phyloP scores from a whole-genome alignment of 2,797 vertebrate genomes.

The Sarcophilus harrisii region DNA sequence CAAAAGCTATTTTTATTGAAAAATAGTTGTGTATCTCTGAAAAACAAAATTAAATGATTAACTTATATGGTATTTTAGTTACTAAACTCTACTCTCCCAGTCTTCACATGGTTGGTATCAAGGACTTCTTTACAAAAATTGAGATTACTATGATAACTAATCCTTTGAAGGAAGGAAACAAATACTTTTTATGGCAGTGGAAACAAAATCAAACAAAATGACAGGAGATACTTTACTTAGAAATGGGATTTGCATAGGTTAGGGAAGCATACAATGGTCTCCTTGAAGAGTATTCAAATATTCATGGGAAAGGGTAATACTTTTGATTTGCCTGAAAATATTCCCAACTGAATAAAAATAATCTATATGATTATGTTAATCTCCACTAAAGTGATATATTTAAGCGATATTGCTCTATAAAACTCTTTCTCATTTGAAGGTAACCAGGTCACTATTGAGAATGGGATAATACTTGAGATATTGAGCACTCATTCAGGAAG shows the following conservation, averaged over 20 bases:
- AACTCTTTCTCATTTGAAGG: slow-evolving; percentile 23
- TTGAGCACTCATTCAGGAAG: background rate
- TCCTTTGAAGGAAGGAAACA: slow-evolving; percentile 67
- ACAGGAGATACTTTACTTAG: slow-evolving; percentile 51
- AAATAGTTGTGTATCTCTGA: slow-evolving; percentile 15
- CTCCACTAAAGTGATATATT: background rate
- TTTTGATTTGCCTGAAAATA: slow-evolving; percentile 47
- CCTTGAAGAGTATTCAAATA: slow-evolving; percentile 27
- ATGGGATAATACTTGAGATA: background rate
- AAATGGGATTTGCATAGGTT: slow-evolving; percentile 54
- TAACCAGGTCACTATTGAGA: background rate
- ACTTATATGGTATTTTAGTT: slow-evolving; percentile 60
- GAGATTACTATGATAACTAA: slow-evolving; percentile 62
- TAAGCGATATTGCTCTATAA: slow-evolving; percentile 26
- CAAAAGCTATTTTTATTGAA: slow-evolving; percentile 15
- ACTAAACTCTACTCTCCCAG: slow-evolving; percentile 40
- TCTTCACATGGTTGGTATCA: slow-evolving; percentile 46
- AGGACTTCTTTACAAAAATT: slow-evolving; percentile 50
- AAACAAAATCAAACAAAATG: slow-evolving; percentile 11
- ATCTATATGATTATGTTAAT: background rate
- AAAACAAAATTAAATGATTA: slow-evolving; percentile 12
- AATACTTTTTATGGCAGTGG: slow-evolving; percentile 41
- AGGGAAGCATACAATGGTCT: slow-evolving; percentile 10
- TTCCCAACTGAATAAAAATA: slow-evolving; percentile 40
- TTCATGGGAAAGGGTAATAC: slow-evolving; percentile 37